Evolutionary conservation across 2,113 vertebrate species (phyloP), one percentile per base, ranked within the genome.

Genomic region (Barnardius zonarius): DNA sequence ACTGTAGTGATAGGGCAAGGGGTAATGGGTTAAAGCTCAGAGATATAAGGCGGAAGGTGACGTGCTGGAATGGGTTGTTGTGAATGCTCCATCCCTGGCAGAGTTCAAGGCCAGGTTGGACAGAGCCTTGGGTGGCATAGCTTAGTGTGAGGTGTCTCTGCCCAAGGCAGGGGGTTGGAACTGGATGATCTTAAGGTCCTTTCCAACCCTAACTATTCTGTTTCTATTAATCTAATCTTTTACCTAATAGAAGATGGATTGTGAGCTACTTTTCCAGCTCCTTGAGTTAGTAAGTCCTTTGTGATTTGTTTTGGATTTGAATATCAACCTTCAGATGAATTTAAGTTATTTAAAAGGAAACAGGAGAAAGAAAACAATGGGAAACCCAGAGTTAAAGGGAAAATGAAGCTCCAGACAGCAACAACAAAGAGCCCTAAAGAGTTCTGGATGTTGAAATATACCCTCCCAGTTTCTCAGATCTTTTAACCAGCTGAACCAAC

Each of bases 231-330:
- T 68, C n/a, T 73, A 27, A 41, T 62, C 13, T 84, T 81, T 22
- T 28, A 54, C 85, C 49, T 70, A 62, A 76, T 31, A 75, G 49
- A 61, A 52, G 49, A 37, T 33, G 37, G 18, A 73, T 80, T 77
- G 52, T 87, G 64, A 83, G 79, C 31, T 88, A 35, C 16, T 93
- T 95, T 83, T 93, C 87, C 80, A 95, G 35, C 28, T 95, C 67
- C 66, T 62, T 73, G 67, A 68, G 51, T 64, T 92, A 61, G 22
- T 83, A 78, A 74, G 64, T 85, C 46, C 51, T 39, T 63, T 75
- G 70, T 79, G n/a, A 66, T 74, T 91, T 87, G n/a, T n/a, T 86
- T 87, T 75, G 64, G 39, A 39, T 81, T 88, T 78, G 49, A 83
- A 37, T 81, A 61, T 82, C 5, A 7, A 83, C 48, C 33, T 87